A percentile compares a stretch with the other conserved stretches of the same genome.
phyloP scores from a whole-genome alignment of 2,797 vertebrate species.

The Brachymystax lenok region DNA sequence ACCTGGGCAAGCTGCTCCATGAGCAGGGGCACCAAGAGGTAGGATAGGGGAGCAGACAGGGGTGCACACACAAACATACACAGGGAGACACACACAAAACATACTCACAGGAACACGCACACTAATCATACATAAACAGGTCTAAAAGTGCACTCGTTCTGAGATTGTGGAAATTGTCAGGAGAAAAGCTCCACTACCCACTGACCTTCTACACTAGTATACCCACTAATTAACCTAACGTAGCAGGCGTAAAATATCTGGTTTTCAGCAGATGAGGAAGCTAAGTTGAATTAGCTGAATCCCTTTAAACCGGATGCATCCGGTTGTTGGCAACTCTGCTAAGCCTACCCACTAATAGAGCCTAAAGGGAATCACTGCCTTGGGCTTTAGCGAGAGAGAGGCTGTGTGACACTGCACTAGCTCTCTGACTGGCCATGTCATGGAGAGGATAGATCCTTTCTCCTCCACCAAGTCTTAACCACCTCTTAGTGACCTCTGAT shows the following conservation, averaged over 20 bases:
- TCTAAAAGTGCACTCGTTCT: neutral
- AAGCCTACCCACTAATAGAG: slow-evolving; percentile 11
- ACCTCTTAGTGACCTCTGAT: slow-evolving; percentile 59
- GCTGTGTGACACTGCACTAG: slow-evolving; percentile 45
- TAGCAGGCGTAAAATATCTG: no score
- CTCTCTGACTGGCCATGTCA: slow-evolving; percentile 61
- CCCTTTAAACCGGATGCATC: no score
- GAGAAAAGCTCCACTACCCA: neutral
- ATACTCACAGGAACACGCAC: slow-evolving; percentile 18
- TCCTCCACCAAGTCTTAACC: slow-evolving; percentile 53
- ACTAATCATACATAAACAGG: slow-evolving; percentile 49
- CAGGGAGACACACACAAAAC: slow-evolving; percentile 28
- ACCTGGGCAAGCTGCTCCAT: slow-evolving; percentile 95
- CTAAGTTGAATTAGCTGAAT: no score
- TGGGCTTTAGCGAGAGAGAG: slow-evolving; percentile 19
- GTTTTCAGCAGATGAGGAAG: no score
- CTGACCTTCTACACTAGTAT: slow-evolving; percentile 49
- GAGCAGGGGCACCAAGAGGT: slow-evolving; percentile 97
- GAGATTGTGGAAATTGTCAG: neutral
- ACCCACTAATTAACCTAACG: neutral
- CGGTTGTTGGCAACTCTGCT: no score
- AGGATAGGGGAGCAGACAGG: neutral
- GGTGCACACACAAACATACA: neutral
- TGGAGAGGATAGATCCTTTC: slow-evolving; percentile 59
- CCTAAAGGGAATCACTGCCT: slow-evolving; percentile 36